Evolutionary conservation across 2,888 invertebrate genomes (phyloP).

Genomic region (Brachynemurus nebulosus): DNA sequence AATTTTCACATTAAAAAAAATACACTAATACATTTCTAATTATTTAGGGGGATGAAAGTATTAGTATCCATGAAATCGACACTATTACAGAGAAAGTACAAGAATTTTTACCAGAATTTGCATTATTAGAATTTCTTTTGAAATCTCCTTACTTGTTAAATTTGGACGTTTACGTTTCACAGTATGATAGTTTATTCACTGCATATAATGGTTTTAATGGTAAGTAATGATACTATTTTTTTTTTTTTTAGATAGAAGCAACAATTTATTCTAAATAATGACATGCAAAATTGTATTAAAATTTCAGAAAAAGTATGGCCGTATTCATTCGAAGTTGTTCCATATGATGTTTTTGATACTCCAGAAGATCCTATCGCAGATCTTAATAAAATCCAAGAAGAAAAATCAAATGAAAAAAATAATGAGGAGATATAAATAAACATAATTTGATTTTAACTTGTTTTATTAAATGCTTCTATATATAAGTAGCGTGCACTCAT

Average conservation of each 20-base stretch:
- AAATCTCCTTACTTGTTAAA: not conserved
- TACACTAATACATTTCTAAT: not conserved
- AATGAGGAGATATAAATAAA: no score
- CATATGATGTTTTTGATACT: constrained; percentile 22
- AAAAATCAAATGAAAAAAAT: not conserved
- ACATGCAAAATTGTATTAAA: not conserved
- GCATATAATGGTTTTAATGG: no score
- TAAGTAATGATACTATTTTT: not conserved
- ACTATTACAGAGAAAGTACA: not conserved
- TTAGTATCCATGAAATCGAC: not conserved
- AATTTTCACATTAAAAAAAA: not conserved
- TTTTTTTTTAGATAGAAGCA: no score
- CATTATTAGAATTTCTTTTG: not conserved
- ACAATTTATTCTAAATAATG: not conserved
- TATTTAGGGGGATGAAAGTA: not conserved
- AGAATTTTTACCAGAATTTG: constrained; percentile 4
- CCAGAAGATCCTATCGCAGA: constrained; percentile 19
- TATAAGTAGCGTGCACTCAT: no score
- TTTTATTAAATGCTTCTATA: no score
- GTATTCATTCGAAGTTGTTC: constrained; percentile 21
- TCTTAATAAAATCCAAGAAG: constrained; percentile 12
- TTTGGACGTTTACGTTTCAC: not conserved
- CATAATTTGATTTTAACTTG: no score
- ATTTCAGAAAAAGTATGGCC: constrained; percentile 25
- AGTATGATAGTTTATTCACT: not conserved